These are phyloP conservation scores for Cottoperca gobio DNA, from an alignment of 2,797 vertebrate species.

Conservation along the genomic window DNA sequence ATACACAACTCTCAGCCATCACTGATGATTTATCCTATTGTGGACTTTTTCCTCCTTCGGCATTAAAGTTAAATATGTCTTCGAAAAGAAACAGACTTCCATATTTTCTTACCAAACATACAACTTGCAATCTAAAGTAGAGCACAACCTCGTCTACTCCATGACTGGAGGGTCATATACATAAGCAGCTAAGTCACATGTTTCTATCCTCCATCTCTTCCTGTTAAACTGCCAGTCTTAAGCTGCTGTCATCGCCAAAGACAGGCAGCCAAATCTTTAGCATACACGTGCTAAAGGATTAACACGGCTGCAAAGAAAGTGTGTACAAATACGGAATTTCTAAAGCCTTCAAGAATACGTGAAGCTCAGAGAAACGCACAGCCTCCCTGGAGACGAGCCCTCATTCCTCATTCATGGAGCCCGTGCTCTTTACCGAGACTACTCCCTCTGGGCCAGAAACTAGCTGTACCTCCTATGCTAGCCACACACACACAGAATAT, in stretches of 20 bases:
- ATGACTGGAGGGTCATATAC: slow-evolving; percentile 1
- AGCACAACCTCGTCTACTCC: slow-evolving; percentile 16
- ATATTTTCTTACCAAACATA: slow-evolving; percentile 3
- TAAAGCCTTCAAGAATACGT: slow-evolving; percentile 16
- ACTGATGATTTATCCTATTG: background rate
- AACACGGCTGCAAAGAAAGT: background rate
- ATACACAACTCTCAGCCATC: background rate
- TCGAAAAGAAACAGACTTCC: slow-evolving; percentile 4
- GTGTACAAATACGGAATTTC: slow-evolving; percentile 19
- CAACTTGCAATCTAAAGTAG: slow-evolving; percentile 7
- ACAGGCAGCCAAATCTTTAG: slow-evolving; percentile 9
- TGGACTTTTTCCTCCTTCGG: background rate
- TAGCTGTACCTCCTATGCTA: slow-evolving; percentile 17
- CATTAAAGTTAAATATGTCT: background rate
- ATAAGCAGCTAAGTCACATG: slow-evolving; percentile 37
- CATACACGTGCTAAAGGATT: slow-evolving; percentile 16
- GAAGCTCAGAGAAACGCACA: slow-evolving; percentile 1
- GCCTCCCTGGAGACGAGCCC: slow-evolving; percentile 42
- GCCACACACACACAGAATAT: slow-evolving; percentile 21
- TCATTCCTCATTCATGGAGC: slow-evolving; percentile 53
- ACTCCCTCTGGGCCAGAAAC: slow-evolving; percentile 42
- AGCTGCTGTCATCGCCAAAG: slow-evolving; percentile 22
- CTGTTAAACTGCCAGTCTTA: slow-evolving; percentile 18
- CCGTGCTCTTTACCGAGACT: slow-evolving; percentile 21
- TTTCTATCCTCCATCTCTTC: slow-evolving; percentile 24